These are phyloP conservation scores for Platysternon megacephalum DNA, from an alignment of 2,113 vertebrate species.

Conservation along the genomic window DNA sequence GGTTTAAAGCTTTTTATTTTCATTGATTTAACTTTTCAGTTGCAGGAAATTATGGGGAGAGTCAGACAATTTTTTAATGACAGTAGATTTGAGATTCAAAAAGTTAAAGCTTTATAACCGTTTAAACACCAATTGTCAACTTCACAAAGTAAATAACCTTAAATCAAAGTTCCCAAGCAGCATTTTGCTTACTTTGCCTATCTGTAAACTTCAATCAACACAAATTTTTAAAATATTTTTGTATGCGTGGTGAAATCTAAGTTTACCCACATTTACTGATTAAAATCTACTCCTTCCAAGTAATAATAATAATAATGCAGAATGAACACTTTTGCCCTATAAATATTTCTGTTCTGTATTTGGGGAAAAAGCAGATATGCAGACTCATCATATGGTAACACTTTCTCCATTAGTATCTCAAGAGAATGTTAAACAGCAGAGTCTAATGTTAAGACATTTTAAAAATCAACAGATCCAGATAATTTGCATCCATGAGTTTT, in stretches of 20 bases:
- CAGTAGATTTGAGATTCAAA: neutral
- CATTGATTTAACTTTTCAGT: neutral
- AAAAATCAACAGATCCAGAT: neutral
- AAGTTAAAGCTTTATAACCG: neutral
- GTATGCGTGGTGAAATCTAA: no score
- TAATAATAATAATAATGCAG: no score
- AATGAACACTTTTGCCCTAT: neutral
- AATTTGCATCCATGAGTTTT: neutral
- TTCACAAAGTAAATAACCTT: neutral
- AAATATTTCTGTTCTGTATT: neutral
- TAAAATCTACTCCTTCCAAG: no score
- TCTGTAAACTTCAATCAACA: neutral
- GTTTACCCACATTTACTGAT: no score
- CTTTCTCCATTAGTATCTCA: neutral
- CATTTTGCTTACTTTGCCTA: neutral
- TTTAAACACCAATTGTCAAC: neutral
- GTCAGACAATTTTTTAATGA: neutral
- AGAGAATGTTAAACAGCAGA: neutral
- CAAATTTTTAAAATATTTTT: no score
- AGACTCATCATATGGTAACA: neutral
- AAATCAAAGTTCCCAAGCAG: neutral
- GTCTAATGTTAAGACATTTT: neutral
- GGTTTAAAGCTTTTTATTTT: no score
- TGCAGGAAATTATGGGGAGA: neutral
- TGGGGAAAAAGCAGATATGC: neutral